These are phyloP conservation scores for Dicycla oo DNA, from an alignment of 2,888 invertebrate species.

Conservation along the genomic window DNA sequence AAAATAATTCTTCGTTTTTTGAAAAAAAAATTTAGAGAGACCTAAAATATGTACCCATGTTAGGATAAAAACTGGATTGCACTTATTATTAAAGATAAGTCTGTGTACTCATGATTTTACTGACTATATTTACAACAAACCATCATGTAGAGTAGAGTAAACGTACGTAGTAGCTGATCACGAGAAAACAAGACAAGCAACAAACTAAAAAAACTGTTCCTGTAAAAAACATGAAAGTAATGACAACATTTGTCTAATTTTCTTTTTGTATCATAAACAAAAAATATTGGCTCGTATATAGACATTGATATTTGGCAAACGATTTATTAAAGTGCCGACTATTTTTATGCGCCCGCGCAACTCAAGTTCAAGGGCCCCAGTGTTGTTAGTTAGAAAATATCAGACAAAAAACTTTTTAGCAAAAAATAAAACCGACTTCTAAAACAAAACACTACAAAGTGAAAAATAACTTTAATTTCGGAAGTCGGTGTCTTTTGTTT, in stretches of 20 bases:
- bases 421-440: too few species aligned
- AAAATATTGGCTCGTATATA: conserved; percentile 53
- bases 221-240: conserved; percentile 2
- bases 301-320: conserved; percentile 69
- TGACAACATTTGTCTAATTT: conserved; percentile 31
- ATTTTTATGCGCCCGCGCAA: conserved; percentile 68
- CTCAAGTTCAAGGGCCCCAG: conserved; percentile 78
- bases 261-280: conserved; percentile 41
- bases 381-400: conserved; percentile 20
- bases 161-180: conserved; percentile 9
- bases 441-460: too few species aligned
- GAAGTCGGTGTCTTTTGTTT: too few species aligned
- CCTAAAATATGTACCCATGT: not conserved
- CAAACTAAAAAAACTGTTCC: not conserved
- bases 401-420: too few species aligned
- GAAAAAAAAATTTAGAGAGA: too few species aligned
- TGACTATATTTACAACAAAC: conserved; percentile 2
- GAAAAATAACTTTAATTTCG: too few species aligned
- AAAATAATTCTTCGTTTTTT: not conserved
- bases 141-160: conserved; percentile 1
- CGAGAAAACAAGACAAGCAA: conserved; percentile 8
- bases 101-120: not conserved
- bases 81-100: not conserved
- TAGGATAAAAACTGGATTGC: not conserved
- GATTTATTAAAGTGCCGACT: conserved; percentile 65